phyloP scores from a whole-genome alignment of 2,113 vertebrate species.

The Uria lomvia region DNA sequence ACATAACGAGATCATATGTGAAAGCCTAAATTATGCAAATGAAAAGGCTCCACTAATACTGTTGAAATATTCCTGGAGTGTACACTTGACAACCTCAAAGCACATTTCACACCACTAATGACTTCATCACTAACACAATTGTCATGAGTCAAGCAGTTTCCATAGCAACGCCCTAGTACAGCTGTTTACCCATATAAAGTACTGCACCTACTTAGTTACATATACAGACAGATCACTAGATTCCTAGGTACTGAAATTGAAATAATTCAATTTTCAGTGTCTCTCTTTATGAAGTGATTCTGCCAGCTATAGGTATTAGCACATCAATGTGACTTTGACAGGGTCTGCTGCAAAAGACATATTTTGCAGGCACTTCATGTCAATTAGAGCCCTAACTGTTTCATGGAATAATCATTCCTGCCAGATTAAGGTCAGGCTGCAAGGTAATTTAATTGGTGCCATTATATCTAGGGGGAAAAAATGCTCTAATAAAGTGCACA shows the following conservation, averaged over 20 bases:
- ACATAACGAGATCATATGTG: constrained; percentile 69
- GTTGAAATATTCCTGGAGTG: constrained; percentile 83
- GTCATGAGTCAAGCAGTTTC: constrained; percentile 84
- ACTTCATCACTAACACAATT: constrained; percentile 82
- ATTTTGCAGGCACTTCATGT: constrained; percentile 85
- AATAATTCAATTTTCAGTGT: constrained; percentile 87
- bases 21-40: constrained; percentile 83
- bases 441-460: constrained; percentile 87
- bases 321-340: constrained; percentile 87
- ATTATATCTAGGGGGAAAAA: constrained; percentile 79
- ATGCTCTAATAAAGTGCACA: constrained; percentile 78
- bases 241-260: constrained; percentile 83
- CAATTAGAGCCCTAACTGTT: constrained; percentile 85
- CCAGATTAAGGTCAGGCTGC: constrained; percentile 83
- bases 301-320: constrained; percentile 83
- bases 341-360: constrained; percentile 82
- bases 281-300: constrained; percentile 83
- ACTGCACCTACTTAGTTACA: constrained; percentile 81
- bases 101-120: constrained; percentile 82
- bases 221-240: constrained; percentile 84
- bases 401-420: constrained; percentile 85
- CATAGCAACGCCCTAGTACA: constrained; percentile 76
- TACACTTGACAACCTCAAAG: constrained; percentile 83
- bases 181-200: constrained; percentile 84
- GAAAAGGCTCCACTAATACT: constrained; percentile 76